These are phyloP conservation scores for Vannuccia rotundouncinata DNA, from an alignment of 2,888 invertebrate genomes.

Conservation along the genomic window DNA sequence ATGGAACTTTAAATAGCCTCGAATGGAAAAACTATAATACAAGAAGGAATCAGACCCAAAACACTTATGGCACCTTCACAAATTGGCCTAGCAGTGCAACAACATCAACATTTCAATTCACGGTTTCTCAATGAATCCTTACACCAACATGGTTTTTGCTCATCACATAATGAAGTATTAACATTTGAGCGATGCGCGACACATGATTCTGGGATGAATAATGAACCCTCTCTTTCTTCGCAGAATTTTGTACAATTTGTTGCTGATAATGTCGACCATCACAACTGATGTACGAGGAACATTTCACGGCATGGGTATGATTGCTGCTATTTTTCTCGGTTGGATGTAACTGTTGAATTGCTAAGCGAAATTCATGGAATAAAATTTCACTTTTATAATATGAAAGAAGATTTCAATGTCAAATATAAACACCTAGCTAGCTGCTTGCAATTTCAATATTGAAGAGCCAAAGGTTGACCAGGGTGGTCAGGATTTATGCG, in stretches of 20 bases:
- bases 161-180: constrained; percentile 19
- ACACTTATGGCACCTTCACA: background rate
- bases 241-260: constrained; percentile 43
- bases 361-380: constrained; percentile 37
- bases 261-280: constrained; percentile 45
- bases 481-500: constrained; percentile 41
- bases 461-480: constrained; percentile 22
- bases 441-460: constrained; percentile 39
- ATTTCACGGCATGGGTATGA: constrained; percentile 44
- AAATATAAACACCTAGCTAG: constrained; percentile 26
- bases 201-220: constrained; percentile 37
- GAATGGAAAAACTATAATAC: background rate
- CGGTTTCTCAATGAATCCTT: background rate
- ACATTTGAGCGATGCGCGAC: constrained; percentile 40
- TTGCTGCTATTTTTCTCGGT: constrained; percentile 40
- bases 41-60: background rate
- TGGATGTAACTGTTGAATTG: constrained; percentile 40
- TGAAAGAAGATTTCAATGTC: background rate
- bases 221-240: constrained; percentile 34
- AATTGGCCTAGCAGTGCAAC: constrained; percentile 10
- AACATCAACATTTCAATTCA: background rate
- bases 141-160: background rate
- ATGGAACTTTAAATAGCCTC: background rate
- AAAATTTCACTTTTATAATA: constrained; percentile 21
- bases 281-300: constrained; percentile 43